Base-by-base conservation (phyloP, 2,113 vertebrate species). In the Sminthopsis crassicaudata region DNA sequence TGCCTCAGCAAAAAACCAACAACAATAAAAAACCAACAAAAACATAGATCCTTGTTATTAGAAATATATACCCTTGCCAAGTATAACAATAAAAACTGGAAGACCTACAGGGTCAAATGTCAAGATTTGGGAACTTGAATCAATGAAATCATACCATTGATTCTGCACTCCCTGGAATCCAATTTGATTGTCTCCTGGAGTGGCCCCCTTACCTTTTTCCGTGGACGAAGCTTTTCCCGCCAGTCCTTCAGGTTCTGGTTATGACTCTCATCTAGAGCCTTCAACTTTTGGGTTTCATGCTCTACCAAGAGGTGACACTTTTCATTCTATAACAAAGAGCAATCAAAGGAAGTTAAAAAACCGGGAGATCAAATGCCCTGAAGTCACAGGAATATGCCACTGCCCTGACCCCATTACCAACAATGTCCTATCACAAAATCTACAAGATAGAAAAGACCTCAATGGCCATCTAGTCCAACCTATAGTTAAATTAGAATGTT, bases 241-340 rank as follows among this genome's bases (percentile, higher is more conserved):
- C 99, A 99, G 0, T 99, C 99, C 98, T 99, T 99, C 98, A 99
- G 97, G 97, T 98, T 98, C 96, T 99, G 99, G 98, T 99, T 99
- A 97, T 99, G 99, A 92, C 98, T 98, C 95, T 99, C 99, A 3
- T 99, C 99, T 97, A 99, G 95, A 0, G 98, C 97, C 95, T 99
- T 99, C 54, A 99, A 99, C 97, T 99, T 99, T 98, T 99, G 99
- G 0, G 99, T 99, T 95, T 99, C 99, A 0, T 99, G 99, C 97
- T 99, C 99, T 3, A 99, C 97, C 98, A 99, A 96, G 94, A 99
- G 98, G 98, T 99, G 99, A 91, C 99, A 99, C 93, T 99, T 99
- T 95, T 99, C 99, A 95, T 99, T 99, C 99, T 99, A 94, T 22
- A 96, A 97, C 30, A 91, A 53, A 98, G 94, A 51, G 53, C 96